These are phyloP conservation scores for Selenia dentaria DNA, from an alignment of 2,888 invertebrate genomes.

Conservation along the genomic window DNA sequence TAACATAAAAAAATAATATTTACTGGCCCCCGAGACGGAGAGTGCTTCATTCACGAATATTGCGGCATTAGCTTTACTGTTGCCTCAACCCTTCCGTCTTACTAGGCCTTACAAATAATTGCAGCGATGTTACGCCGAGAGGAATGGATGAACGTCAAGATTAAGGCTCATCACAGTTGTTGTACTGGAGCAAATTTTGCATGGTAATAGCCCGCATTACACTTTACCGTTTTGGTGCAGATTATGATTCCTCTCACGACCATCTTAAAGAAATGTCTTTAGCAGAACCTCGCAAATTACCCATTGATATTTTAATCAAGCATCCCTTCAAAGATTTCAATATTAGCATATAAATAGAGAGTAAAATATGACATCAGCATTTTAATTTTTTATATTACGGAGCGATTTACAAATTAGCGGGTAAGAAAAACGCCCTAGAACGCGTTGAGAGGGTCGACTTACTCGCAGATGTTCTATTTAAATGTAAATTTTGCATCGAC, in stretches of 20 bases:
- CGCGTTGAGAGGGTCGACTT: conserved; percentile 76
- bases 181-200: conserved; percentile 66
- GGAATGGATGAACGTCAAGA: conserved; percentile 74
- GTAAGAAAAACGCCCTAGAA: conserved; percentile 77
- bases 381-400: conserved; percentile 83
- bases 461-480: conserved; percentile 83
- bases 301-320: conserved; percentile 81
- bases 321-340: conserved; percentile 59
- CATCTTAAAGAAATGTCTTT: conserved; percentile 41
- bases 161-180: conserved; percentile 74
- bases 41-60: conserved; percentile 82
- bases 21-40: conserved; percentile 65
- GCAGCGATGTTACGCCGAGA: conserved; percentile 73
- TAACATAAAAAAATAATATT: conserved; percentile 85
- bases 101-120: conserved; percentile 78
- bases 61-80: conserved; percentile 74
- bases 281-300: conserved; percentile 56
- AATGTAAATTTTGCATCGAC: conserved; percentile 79
- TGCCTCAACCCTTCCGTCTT: conserved; percentile 73
- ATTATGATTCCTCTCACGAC: conserved; percentile 55
- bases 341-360: conserved; percentile 82
- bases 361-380: conserved; percentile 84
- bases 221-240: conserved; percentile 36
- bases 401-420: conserved; percentile 83
- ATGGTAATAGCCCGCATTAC: conserved; percentile 63